Evolutionary conservation across 2,888 invertebrate genomes (phyloP).

Genomic region (Epistrophe grossulariae): DNA sequence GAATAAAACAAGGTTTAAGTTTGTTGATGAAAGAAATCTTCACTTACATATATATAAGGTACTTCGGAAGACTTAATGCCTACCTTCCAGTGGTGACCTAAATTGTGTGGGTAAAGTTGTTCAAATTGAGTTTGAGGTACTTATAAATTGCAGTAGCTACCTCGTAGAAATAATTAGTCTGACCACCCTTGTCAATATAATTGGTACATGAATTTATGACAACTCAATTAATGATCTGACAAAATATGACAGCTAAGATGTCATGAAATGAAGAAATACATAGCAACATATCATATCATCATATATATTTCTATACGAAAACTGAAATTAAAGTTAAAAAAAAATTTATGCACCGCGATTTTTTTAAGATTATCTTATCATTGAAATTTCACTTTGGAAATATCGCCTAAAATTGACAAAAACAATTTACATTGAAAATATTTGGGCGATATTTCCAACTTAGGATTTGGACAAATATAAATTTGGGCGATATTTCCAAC

Average conservation of each 20-base stretch:
- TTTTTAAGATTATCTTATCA: too few species aligned
- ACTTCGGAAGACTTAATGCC: neutral
- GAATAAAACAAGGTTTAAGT: neutral
- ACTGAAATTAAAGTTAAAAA: too few species aligned
- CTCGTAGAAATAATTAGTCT: neutral
- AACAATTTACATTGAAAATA: too few species aligned
- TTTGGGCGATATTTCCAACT: too few species aligned
- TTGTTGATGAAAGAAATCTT: neutral
- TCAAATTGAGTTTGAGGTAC: neutral
- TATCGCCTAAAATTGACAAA: too few species aligned
- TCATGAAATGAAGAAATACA: neutral
- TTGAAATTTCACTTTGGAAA: too few species aligned
- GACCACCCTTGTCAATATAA: neutral
- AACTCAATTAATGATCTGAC: neutral
- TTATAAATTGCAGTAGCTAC: neutral
- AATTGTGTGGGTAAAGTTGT: neutral
- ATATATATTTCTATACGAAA: too few species aligned
- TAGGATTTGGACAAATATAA: too few species aligned
- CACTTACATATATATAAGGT: too few species aligned
- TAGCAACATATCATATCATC: too few species aligned
- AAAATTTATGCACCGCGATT: too few species aligned
- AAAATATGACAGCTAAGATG: neutral
- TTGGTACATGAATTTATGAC: neutral
- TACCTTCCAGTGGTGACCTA: conserved; percentile 13
- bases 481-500: too few species aligned